Conservation (phyloP, 2,888 invertebrate species). For the Thymelicus sylvestris region DNA sequence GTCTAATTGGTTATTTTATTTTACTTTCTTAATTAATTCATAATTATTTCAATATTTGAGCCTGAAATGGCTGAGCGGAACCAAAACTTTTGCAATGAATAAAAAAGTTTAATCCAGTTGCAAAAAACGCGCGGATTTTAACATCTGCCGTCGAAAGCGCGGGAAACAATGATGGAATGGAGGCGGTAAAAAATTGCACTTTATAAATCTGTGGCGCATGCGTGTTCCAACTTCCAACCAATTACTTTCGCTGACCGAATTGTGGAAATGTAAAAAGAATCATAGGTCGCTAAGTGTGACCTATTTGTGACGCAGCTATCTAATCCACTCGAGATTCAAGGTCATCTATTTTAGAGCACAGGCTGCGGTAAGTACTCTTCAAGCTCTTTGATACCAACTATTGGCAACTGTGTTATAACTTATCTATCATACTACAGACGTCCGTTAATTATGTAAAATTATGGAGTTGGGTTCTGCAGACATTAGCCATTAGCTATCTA, state of each 20-base stretch:
- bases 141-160: conserved; percentile 62
- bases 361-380: conserved; percentile 26
- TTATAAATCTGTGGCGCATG: conserved; percentile 64
- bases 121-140: conserved; percentile 53
- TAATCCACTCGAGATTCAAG: conserved; percentile 33
- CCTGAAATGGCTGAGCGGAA: neutral
- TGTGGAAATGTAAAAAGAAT: conserved; percentile 37
- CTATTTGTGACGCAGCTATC: conserved; percentile 38
- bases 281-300: conserved; percentile 36
- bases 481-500: no score
- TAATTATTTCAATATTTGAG: neutral
- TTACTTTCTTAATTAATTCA: neutral
- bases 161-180: conserved; percentile 66
- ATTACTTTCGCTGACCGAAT: conserved; percentile 40
- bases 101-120: conserved; percentile 2
- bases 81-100: conserved; percentile 17
- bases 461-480: neutral
- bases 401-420: conserved; percentile 12
- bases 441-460: neutral
- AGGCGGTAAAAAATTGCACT: conserved; percentile 53
- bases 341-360: conserved; percentile 35
- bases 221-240: conserved; percentile 39
- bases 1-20: neutral
- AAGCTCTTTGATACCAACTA: conserved; percentile 8
- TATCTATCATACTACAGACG: conserved; percentile 8